phyloP scores from a whole-genome alignment of 2,113 vertebrate genomes.

The Nothocercus julius region DNA sequence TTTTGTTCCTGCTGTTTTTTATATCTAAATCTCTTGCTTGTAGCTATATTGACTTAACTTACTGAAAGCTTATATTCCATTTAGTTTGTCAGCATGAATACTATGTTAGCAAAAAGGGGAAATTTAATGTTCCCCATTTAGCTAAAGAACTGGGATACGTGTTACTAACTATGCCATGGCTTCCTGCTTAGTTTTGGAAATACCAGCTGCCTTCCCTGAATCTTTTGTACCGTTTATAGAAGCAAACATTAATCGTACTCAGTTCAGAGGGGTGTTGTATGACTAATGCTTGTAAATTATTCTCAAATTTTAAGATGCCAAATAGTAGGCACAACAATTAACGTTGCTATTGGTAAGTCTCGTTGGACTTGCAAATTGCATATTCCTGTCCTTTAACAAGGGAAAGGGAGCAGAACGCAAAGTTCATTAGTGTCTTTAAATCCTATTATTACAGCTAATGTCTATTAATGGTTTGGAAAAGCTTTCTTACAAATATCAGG shows the following conservation, averaged over 20 bases:
- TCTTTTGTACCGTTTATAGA: not conserved
- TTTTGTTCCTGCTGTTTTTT: not conserved
- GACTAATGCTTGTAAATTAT: not conserved
- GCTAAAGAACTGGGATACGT: not conserved
- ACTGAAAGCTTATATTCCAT: not conserved
- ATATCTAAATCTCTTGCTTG: not conserved
- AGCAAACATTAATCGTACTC: not conserved
- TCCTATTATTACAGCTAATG: not conserved
- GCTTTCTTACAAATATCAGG: not conserved
- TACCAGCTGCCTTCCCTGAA: not conserved
- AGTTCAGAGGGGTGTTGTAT: not conserved
- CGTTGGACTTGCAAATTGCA: not conserved
- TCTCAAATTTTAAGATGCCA: not conserved
- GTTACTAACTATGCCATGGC: not conserved
- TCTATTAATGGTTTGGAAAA: constrained; percentile 43
- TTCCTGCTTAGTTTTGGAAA: not conserved
- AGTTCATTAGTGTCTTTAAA: not conserved
- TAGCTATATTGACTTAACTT: not conserved
- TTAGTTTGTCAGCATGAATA: not conserved
- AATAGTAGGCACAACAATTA: not conserved
- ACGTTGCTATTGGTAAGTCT: not conserved
- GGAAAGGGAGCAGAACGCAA: not conserved
- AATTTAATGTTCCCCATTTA: not conserved
- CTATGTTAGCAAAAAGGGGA: not conserved
- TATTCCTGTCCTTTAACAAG: not conserved